Evolutionary conservation across 2,113 vertebrate genomes (phyloP), one percentile per base, ranked within the genome.

Genomic region (Brienomyrus brachyistius): DNA sequence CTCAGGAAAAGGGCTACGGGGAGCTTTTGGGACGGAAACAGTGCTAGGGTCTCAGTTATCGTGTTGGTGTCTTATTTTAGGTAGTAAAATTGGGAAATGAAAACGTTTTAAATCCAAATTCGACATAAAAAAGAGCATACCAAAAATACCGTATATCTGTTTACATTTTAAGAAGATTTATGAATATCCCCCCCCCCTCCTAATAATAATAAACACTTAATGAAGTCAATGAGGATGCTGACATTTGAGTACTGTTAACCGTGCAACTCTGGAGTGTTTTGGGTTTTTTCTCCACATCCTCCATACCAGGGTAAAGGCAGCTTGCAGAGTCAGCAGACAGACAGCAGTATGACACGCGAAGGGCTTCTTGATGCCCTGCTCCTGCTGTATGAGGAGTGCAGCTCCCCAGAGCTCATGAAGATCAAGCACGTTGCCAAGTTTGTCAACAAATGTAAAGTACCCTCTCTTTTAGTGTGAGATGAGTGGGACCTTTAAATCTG

Each of bases 301-400:
- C n/a, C 51, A 91, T 88, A 56, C 1, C 91, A 99, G 98, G 98
- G 98, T 84, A 97, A 97, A 92, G 93, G 96, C 91, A 95, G 94
- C 90, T 87, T 94, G 40, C 91, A 96, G 93, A 92, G 93, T 23
- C 97, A 95, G 91, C 95, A 96, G 93, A 96, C 91, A 92, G 93
- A 89, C 91, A 96, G 95, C 91, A 95, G 93, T 91, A 88, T 97
- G 93, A 95, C 96, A 91, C 95, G 98, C 87, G 98, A 99, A 94
- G 97, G 97, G 90, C 94, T 99, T 89, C 93, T 99, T 89, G 98
- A 98, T 91, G 97, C 98, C 91, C 94, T 99, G 92, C 94, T 98
- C 88, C 94, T 97, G 70, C 96, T 99, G 90, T 98, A 97, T 92
- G 96, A 98, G 91, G 98, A 99, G 93, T 99, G 98, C 94, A 95